Conservation (phyloP, 2,888 invertebrate species). For the Hirtodrosophila cameraria region DNA sequence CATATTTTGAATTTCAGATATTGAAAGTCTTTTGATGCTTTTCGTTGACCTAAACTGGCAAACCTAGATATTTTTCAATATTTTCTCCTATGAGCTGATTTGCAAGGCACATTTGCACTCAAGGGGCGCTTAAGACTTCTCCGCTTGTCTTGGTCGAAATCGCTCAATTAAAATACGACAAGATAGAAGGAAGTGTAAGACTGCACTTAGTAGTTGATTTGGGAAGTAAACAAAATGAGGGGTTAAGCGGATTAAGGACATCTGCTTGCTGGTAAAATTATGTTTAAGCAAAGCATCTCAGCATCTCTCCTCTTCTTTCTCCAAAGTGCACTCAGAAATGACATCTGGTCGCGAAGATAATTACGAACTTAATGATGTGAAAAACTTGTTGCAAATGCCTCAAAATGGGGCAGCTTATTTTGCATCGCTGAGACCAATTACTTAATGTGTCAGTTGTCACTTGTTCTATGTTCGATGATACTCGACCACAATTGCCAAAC, state of each 20-base stretch:
- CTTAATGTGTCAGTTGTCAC: conserved; percentile 15
- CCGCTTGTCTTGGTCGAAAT: conserved; percentile 10
- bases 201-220: conserved; percentile 35
- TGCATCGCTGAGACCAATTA: conserved; percentile 27
- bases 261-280: conserved; percentile 15
- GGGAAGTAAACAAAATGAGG: no score
- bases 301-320: neutral
- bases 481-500: conserved; percentile 66
- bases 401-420: conserved; percentile 29
- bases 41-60: neutral
- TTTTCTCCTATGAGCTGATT: neutral
- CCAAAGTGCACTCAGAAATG: conserved; percentile 19
- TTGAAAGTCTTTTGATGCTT: neutral
- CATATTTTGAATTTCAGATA: neutral
- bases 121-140: conserved; percentile 17
- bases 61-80: neutral
- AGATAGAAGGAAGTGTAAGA: conserved; percentile 47
- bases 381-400: conserved; percentile 46
- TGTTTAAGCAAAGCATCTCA: conserved; percentile 43
- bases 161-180: conserved; percentile 27
- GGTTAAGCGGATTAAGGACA: conserved; percentile 43
- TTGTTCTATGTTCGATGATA: conserved; percentile 56
- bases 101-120: conserved; percentile 19
- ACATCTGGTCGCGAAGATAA: conserved; percentile 43
- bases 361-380: conserved; percentile 65